Percentiles rank a stretch among this genome's conserved stretches.
Evolutionary conservation across 2,888 invertebrate genomes (phyloP).

Genomic region (Myathropa florea): DNA sequence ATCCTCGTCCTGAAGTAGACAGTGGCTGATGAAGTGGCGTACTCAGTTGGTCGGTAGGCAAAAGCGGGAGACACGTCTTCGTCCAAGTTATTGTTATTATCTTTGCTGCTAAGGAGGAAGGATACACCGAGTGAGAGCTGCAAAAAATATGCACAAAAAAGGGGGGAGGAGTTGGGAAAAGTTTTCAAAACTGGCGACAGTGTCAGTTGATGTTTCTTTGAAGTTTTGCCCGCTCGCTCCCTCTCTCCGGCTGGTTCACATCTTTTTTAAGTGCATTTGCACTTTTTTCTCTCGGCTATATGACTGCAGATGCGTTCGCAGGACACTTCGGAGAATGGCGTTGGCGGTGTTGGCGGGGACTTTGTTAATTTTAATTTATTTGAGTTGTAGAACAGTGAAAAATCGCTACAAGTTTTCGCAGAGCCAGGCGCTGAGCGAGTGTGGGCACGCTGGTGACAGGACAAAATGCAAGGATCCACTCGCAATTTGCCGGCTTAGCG

Average conservation of each 20-base stretch:
- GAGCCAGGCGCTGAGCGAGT: neutral
- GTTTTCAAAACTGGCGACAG: constrained; percentile 46
- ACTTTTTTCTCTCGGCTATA: constrained; percentile 46
- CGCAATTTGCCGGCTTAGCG: neutral
- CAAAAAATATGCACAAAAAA: neutral
- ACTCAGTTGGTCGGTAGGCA: constrained; percentile 16
- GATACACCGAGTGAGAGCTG: neutral
- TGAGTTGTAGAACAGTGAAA: constrained; percentile 58
- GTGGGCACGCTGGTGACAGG: too few species aligned
- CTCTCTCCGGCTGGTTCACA: constrained; percentile 21
- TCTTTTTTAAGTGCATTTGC: constrained; percentile 64
- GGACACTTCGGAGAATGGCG: neutral
- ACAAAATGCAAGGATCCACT: neutral
- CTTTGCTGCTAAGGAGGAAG: constrained; percentile 50
- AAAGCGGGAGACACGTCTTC: constrained; percentile 38
- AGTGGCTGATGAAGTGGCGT: constrained; percentile 37
- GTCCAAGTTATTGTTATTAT: constrained; percentile 66
- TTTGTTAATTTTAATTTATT: constrained; percentile 70
- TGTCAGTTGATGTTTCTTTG: constrained; percentile 69
- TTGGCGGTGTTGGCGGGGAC: neutral
- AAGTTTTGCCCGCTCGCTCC: constrained; percentile 25
- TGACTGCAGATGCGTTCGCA: constrained; percentile 65
- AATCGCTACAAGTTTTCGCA: constrained; percentile 32
- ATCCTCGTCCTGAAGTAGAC: constrained; percentile 31
- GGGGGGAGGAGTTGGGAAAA: neutral